Percentiles rank a stretch among this genome's conserved stretches.
These are phyloP conservation scores for Matsumyia berberina DNA, from an alignment of 2,888 invertebrate genomes.

Conservation along the genomic window DNA sequence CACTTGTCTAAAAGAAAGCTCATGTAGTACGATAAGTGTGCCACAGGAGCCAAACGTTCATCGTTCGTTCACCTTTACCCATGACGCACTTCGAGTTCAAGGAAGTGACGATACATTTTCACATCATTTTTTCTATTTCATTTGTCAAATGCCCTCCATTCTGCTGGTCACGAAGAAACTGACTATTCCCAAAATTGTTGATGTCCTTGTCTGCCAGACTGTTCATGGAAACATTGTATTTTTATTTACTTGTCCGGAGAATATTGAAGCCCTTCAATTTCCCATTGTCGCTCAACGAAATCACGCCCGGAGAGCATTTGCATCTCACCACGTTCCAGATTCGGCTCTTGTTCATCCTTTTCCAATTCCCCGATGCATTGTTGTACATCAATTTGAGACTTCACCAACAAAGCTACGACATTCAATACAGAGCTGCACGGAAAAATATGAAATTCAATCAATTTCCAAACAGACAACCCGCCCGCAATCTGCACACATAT, in stretches of 20 bases:
- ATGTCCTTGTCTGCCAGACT: not conserved
- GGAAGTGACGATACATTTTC: too few relatives aligned
- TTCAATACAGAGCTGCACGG: too few relatives aligned
- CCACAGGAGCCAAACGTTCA: too few relatives aligned
- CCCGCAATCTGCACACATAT: too few relatives aligned
- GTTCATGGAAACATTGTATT: not conserved
- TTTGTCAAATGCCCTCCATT: too few relatives aligned
- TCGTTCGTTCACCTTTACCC: too few relatives aligned
- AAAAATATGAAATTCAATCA: constrained; percentile 29
- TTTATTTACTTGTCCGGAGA: not conserved
- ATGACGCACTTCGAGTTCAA: too few relatives aligned
- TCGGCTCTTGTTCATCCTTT: not conserved
- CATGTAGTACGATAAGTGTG: too few relatives aligned
- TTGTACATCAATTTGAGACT: not conserved
- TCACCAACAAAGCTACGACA: not conserved
- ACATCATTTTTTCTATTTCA: too few relatives aligned
- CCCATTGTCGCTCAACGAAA: not conserved
- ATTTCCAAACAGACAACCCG: not conserved
- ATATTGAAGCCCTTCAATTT: not conserved
- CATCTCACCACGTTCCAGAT: not conserved
- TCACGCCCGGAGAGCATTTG: constrained; percentile 1
- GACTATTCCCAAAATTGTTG: too few relatives aligned
- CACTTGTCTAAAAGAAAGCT: too few relatives aligned
- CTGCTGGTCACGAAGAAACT: too few relatives aligned
- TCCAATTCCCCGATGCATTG: constrained; percentile 4